Base-by-base conservation (phyloP, 2,113 vertebrate genomes). In the Oncorhynchus masou region DNA sequence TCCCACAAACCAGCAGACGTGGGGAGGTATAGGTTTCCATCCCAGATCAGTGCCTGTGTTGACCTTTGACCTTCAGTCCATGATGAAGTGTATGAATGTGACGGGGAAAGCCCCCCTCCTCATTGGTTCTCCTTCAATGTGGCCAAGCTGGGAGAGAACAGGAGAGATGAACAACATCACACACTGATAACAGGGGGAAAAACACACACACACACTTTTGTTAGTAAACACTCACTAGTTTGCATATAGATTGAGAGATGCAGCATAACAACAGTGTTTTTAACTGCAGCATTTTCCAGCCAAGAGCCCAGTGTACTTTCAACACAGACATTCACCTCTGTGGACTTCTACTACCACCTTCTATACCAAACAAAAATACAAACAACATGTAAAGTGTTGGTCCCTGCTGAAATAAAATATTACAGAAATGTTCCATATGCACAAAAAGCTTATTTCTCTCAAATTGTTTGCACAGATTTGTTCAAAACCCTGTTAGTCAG, bases 101-200 rank as follows among this genome's bases (percentile, higher is more conserved):
- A 99, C 97, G 0, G 98, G 98, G 75, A 99, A 99, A 1, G 97
- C 98, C 79, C 97, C 98, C 90, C 95, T 94, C 77, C 96, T 96
- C 79, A 92, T 91, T 2, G 96, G 96, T 3, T 99, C 97, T 15
- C 97, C 96, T 48, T 99, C 97, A 20, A 99, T 95, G 88, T 99
- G 97, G 73, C 98, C 98, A 66, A 99, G 95, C 98, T 99, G 92
- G 71, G 90, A 79, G 71, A 75, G 16, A 27, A 31, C 65, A 74
- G 25, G 25, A 79, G 24, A 77, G 71, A 62, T 22, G 59, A 2
- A 24, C 59, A 62, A 22, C n/a, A 13, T 22, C 19, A 62, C 59
- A 60, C 20, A 60, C 59, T 60, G 59, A 60, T 20, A 7, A 60
- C 59, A n/a, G 59, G 59, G 59, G 59, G 0, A 2, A 22, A 51